Conservation (phyloP, 2,797 vertebrate genomes). For the Hydrolagus colliei region DNA sequence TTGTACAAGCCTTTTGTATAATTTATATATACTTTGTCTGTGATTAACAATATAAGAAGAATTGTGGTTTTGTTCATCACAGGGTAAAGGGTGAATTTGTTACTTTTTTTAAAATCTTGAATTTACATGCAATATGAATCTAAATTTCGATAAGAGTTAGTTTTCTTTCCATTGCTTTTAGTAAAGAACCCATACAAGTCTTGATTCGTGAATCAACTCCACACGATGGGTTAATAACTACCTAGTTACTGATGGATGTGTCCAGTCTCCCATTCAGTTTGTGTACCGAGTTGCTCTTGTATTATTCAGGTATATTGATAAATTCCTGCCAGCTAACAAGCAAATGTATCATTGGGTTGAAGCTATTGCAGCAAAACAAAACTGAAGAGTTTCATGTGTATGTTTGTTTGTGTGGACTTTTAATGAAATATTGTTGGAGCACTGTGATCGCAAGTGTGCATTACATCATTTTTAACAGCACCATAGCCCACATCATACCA, state of each 20-base stretch:
- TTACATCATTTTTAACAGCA: slow-evolving; percentile 31
- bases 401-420: background rate
- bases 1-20: no score
- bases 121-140: no score
- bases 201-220: no score
- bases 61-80: no score
- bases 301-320: background rate
- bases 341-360: slow-evolving; percentile 17
- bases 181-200: no score
- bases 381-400: background rate
- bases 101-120: no score
- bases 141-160: no score
- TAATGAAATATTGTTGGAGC: background rate
- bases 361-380: background rate
- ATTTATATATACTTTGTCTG: no score
- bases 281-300: background rate
- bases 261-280: background rate
- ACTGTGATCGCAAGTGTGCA: background rate
- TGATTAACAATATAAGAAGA: no score
- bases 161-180: no score
- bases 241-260: no score
- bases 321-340: background rate
- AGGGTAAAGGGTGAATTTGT: no score
- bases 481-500: slow-evolving; percentile 70
- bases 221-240: background rate